phyloP scores from a whole-genome alignment of 2,797 vertebrate genomes.

The Pelobates cultripes region DNA sequence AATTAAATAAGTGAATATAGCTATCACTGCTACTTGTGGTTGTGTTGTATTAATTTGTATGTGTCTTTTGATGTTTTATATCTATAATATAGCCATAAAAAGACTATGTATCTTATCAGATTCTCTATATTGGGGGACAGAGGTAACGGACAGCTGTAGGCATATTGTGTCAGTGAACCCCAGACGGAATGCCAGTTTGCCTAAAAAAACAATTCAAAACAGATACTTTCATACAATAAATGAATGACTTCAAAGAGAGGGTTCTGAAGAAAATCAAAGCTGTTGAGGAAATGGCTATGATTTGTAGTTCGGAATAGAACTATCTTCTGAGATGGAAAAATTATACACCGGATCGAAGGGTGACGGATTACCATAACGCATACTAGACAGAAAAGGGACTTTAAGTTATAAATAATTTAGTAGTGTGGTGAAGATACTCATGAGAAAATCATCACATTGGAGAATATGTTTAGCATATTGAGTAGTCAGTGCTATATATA shows the following conservation, averaged over 20 bases:
- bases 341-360: conserved; percentile 14
- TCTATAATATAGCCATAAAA: conserved; percentile 7
- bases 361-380: conserved; percentile 12
- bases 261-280: conserved; percentile 28
- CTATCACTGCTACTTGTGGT: conserved; percentile 18
- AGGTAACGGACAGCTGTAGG: conserved; percentile 28
- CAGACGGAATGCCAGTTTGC: conserved; percentile 30
- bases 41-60: too few relatives aligned
- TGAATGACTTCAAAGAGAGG: conserved; percentile 32
- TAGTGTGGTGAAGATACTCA: not conserved
- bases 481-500: not conserved
- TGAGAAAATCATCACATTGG: not conserved
- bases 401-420: not conserved
- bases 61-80: not conserved
- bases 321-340: conserved; percentile 5
- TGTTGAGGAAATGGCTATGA: conserved; percentile 17
- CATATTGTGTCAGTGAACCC: not conserved
- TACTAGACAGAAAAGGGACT: not conserved
- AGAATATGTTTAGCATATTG: not conserved
- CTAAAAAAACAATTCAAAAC: conserved; percentile 33
- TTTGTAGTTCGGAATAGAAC: conserved; percentile 8
- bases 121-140: conserved; percentile 23
- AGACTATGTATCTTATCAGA: not conserved
- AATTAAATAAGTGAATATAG: conserved; percentile 38
- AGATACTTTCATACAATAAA: conserved; percentile 26